These are phyloP conservation scores for Strongylocentrotus purpuratus DNA, from an alignment of 35 echinoderm and acorn worm genomes.

Conservation along the genomic window DNA sequence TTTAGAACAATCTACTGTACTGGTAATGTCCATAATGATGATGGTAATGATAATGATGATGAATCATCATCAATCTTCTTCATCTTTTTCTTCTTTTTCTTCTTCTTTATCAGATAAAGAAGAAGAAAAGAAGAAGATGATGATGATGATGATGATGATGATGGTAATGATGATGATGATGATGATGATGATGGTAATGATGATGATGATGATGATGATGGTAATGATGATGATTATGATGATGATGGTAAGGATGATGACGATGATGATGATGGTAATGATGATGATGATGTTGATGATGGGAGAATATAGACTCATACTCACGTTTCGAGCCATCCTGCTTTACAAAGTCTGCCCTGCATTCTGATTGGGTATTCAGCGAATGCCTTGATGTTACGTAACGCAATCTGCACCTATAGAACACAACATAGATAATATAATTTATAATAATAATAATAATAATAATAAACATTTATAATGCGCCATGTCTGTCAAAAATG, in stretches of 20 bases:
- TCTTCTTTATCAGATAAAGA: no score
- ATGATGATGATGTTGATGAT: not conserved
- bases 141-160: no score
- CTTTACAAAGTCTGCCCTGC: slow-evolving; percentile 72
- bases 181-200: not conserved
- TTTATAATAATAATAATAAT: no score
- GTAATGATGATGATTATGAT: not conserved
- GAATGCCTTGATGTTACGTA: slow-evolving; percentile 83
- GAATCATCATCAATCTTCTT: no score
- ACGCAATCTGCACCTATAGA: slow-evolving; percentile 72
- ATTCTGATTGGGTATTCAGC: slow-evolving; percentile 82
- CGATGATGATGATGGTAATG: not conserved
- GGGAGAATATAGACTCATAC: not conserved
- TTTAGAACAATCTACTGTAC: no score
- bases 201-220: not conserved
- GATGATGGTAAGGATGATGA: not conserved
- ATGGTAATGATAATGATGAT: no score
- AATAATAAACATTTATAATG: no score
- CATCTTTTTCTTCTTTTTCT: no score
- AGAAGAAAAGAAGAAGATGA: no score
- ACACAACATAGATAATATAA: slow-evolving; percentile 11
- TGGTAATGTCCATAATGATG: no score
- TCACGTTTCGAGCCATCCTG: slow-evolving; percentile 87
- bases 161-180: not conserved
- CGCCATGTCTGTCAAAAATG: no score